phyloP scores from a whole-genome alignment of 2,797 vertebrate species.

The Anas bernieri region DNA sequence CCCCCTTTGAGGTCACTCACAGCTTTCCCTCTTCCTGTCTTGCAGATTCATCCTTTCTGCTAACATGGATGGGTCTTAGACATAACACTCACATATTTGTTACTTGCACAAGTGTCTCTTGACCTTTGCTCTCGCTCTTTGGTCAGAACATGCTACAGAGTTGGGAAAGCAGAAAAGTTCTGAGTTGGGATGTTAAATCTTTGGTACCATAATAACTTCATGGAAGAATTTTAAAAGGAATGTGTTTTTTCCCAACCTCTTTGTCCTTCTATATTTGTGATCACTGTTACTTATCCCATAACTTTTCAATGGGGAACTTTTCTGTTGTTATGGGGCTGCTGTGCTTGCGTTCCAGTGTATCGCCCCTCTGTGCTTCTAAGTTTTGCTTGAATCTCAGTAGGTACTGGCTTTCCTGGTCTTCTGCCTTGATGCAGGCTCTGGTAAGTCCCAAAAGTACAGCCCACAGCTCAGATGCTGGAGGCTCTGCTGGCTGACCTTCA shows the following conservation, averaged over 20 bases:
- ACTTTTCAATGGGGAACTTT: background rate
- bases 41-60: background rate
- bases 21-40: background rate
- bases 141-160: background rate
- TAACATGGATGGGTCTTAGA: background rate
- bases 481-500: background rate
- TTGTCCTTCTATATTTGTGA: background rate
- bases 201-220: background rate
- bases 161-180: background rate
- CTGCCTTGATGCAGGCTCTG: background rate
- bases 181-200: background rate
- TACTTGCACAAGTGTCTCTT: background rate
- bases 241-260: background rate
- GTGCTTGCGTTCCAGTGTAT: background rate
- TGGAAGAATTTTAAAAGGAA: background rate
- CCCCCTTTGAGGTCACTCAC: background rate
- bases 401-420: background rate
- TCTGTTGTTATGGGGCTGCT: background rate
- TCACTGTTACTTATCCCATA: background rate
- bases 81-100: background rate
- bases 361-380: background rate
- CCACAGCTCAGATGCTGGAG: background rate
- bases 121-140: background rate
- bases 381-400: background rate
- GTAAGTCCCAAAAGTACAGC: background rate